These are phyloP conservation scores for Solenopsis invicta DNA, from an alignment of 1,140 invertebrate species.

Conservation along the genomic window DNA sequence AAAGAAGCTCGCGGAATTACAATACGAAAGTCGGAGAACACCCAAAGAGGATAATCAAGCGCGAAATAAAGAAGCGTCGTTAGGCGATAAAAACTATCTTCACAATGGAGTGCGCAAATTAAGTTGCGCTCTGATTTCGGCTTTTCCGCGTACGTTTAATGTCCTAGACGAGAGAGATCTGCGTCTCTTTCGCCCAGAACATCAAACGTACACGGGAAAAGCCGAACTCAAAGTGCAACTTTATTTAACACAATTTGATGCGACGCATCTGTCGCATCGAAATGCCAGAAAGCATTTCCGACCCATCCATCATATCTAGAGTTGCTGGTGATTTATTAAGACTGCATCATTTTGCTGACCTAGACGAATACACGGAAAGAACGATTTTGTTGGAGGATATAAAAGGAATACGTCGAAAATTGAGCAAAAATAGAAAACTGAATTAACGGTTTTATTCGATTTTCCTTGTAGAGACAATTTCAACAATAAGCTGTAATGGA, in stretches of 20 bases:
- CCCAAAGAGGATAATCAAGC: conserved; percentile 24
- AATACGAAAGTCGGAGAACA: neutral
- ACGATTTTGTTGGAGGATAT: too few species aligned
- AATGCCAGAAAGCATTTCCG: neutral
- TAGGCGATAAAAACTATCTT: neutral
- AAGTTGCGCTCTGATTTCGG: too few species aligned
- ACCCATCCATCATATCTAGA: neutral
- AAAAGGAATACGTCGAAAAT: too few species aligned
- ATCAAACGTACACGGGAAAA: neutral
- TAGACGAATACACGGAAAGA: neutral
- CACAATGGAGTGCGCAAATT: neutral
- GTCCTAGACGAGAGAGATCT: neutral
- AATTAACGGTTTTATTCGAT: too few species aligned
- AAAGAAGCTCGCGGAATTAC: conserved; percentile 26
- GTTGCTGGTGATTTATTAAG: conserved; percentile 30
- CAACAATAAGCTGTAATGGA: too few species aligned
- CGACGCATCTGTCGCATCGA: neutral
- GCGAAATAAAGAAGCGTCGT: neutral
- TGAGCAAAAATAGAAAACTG: too few species aligned
- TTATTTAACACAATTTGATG: neutral
- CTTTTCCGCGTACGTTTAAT: too few species aligned
- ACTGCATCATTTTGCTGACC: neutral
- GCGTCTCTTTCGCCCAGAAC: neutral
- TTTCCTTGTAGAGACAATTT: too few species aligned
- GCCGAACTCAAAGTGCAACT: neutral